Conservation (phyloP, 2,113 vertebrate species). For the Amphilophus citrinellus region DNA sequence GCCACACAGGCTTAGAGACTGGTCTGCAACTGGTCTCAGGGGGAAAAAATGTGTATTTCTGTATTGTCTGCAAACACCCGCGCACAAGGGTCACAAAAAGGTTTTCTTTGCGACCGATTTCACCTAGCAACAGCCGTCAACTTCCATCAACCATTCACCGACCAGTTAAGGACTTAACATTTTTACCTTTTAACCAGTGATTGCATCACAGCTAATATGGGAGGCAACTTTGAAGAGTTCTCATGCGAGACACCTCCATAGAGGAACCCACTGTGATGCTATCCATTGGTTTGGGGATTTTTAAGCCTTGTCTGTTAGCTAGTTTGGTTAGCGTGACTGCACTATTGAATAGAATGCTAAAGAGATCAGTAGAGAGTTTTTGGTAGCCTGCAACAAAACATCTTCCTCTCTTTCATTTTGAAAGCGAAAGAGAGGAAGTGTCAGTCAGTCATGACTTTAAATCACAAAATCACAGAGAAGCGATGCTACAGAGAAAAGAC, state of each 20-base stretch:
- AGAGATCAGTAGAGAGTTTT: background rate
- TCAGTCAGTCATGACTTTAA: slow-evolving; percentile 12
- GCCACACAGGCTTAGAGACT: no score
- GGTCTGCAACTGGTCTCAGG: no score
- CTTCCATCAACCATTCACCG: no score
- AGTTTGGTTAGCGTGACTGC: background rate
- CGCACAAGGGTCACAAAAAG: no score
- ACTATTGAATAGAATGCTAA: background rate
- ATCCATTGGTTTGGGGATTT: background rate
- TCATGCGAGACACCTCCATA: background rate
- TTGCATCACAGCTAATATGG: background rate
- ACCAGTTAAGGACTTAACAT: no score
- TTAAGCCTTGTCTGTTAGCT: background rate
- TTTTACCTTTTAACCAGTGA: background rate
- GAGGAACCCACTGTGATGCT: background rate
- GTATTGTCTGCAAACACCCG: no score
- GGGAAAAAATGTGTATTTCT: no score
- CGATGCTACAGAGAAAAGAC: background rate
- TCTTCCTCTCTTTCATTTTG: background rate
- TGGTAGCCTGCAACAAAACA: background rate
- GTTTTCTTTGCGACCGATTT: no score
- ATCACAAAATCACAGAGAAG: slow-evolving; percentile 8
- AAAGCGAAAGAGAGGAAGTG: background rate
- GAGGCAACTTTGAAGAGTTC: background rate
- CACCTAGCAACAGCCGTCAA: no score